Percentiles rank a stretch among this genome's conserved stretches.
Evolutionary conservation across 1,140 invertebrate genomes (phyloP).

Genomic region (Heliothis virescens): DNA sequence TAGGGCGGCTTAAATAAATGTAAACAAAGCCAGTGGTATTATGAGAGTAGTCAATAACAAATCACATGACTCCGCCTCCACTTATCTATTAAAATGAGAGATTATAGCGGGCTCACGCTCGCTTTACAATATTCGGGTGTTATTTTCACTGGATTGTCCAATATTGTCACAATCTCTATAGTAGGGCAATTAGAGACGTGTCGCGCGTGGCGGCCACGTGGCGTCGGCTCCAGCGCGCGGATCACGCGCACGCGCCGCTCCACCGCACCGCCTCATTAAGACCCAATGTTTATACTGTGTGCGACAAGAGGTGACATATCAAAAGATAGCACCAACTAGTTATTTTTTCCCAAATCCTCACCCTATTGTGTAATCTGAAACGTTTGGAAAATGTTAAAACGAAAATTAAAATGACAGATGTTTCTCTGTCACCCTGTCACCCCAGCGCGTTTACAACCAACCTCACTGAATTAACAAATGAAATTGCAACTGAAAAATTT

Average conservation of each 20-base stretch:
- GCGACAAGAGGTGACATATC: conserved; percentile 67
- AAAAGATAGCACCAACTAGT: conserved; percentile 51
- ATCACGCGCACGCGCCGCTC: conserved; percentile 58
- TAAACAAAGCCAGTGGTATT: conserved; percentile 47
- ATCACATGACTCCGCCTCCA: conserved; percentile 80
- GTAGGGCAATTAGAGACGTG: conserved; percentile 84
- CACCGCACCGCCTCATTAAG: conserved; percentile 65
- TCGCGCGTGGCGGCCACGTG: conserved; percentile 80
- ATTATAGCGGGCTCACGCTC: conserved; percentile 78
- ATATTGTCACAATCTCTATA: conserved; percentile 83
- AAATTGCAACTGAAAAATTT: conserved; percentile 78
- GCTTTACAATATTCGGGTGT: conserved; percentile 73
- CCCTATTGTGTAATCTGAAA: not conserved
- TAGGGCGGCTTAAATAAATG: conserved; percentile 34
- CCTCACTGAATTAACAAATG: conserved; percentile 76
- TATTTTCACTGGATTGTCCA: conserved; percentile 85
- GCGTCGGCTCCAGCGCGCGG: conserved; percentile 57
- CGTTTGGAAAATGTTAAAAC: conserved; percentile 17
- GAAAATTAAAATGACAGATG: conserved; percentile 62
- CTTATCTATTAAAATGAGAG: conserved; percentile 86
- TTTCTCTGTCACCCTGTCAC: conserved; percentile 51
- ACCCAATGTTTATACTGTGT: conserved; percentile 75
- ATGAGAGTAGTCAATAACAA: conserved; percentile 65
- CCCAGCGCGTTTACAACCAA: conserved; percentile 58
- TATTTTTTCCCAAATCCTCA: conserved; percentile 19